These are phyloP conservation scores for Platyrinchus mystaceus DNA, from an alignment of 2,797 vertebrate species.

Conservation along the genomic window DNA sequence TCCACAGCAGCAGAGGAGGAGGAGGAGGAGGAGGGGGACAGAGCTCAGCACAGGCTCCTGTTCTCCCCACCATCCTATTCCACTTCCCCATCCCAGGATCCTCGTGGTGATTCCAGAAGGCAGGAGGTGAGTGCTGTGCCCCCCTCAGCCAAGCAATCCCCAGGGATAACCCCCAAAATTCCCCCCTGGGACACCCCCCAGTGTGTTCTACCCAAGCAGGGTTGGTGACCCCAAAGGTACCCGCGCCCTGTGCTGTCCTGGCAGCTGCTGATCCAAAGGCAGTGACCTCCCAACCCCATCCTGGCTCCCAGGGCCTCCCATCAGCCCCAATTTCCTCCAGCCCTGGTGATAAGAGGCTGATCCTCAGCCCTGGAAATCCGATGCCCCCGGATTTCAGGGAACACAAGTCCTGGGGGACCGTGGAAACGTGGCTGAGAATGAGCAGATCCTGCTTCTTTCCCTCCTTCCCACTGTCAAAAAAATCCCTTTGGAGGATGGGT, in stretches of 20 bases:
- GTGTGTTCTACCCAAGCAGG: rapidly evolving
- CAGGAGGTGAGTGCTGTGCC: neutral
- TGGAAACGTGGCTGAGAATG: slow-evolving; percentile 60
- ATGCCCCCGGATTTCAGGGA: slow-evolving; percentile 34
- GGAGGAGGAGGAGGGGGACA: neutral
- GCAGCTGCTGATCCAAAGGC: neutral
- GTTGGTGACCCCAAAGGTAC: neutral
- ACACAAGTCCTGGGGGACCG: neutral
- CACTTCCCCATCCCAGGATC: neutral
- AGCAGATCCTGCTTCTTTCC: slow-evolving; percentile 49
- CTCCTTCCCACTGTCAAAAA: neutral
- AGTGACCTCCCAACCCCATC: neutral
- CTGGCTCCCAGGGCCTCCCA: slow-evolving; percentile 40
- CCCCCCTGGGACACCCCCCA: neutral
- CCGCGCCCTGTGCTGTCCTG: neutral
- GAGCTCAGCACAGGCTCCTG: neutral
- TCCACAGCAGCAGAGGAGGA: neutral
- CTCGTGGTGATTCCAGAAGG: neutral
- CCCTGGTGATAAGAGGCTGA: slow-evolving; percentile 61
- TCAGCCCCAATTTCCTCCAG: slow-evolving; percentile 74
- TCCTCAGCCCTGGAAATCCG: slow-evolving; percentile 52
- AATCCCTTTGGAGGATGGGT: neutral
- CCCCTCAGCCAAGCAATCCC: neutral
- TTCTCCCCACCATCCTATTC: neutral
- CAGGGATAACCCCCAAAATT: neutral